A percentile compares a stretch with the other conserved stretches of the same genome.
Evolutionary conservation across 1,140 invertebrate species (phyloP).

Genomic region (Cotesia typhae): DNA sequence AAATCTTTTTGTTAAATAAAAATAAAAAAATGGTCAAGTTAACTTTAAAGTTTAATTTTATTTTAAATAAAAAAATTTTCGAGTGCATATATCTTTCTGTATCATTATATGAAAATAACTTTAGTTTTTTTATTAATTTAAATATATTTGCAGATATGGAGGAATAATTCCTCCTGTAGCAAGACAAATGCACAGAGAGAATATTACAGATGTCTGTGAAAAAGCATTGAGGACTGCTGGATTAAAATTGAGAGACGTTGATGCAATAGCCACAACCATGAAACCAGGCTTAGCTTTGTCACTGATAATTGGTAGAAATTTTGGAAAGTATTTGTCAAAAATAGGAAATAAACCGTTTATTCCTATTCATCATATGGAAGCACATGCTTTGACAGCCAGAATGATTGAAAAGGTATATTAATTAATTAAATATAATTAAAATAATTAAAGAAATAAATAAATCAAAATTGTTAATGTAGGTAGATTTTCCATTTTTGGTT

Average conservation of each 20-base stretch:
- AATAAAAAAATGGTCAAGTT: too few species aligned
- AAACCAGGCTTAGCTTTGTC: constrained; percentile 87
- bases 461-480: constrained; percentile 55
- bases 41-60: too few species aligned
- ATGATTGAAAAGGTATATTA: constrained; percentile 71
- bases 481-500: constrained; percentile 90
- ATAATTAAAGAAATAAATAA: constrained; percentile 10
- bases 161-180: constrained; percentile 92
- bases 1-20: too few species aligned
- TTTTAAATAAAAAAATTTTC: neutral
- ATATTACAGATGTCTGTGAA: constrained; percentile 81
- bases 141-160: constrained; percentile 74
- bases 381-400: constrained; percentile 91
- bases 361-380: constrained; percentile 98
- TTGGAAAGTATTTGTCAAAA: constrained; percentile 82
- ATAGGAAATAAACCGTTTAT: constrained; percentile 84
- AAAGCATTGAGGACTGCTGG: constrained; percentile 74
- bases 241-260: constrained; percentile 76
- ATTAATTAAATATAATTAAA: constrained; percentile 20
- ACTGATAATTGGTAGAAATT: constrained; percentile 81
- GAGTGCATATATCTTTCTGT: constrained; percentile 16
- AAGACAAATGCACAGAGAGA: constrained; percentile 78
- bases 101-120: neutral
- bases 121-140: constrained; percentile 31
- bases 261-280: constrained; percentile 91